Conservation (phyloP, 2,113 vertebrate species). For the Talpa occidentalis region DNA sequence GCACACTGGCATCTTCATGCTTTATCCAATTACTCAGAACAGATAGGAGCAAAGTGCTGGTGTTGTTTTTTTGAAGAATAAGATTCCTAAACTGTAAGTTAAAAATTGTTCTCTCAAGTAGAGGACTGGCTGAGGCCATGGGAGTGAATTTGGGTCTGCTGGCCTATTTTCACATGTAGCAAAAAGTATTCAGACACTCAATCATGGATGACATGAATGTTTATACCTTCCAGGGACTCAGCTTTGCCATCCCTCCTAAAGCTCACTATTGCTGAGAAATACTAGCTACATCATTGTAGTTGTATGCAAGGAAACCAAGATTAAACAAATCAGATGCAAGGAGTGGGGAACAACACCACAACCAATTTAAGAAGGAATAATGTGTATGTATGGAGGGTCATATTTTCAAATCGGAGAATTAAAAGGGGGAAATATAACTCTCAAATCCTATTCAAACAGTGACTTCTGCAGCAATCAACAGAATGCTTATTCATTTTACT, state of each 20-base stretch:
- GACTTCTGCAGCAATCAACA: conserved; percentile 29
- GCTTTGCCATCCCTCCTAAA: conserved; percentile 6
- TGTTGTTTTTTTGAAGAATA: conserved; percentile 51
- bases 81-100: neutral
- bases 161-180: neutral
- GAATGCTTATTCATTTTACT: conserved; percentile 61
- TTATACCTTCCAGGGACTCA: neutral
- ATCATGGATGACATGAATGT: neutral
- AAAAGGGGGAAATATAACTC: conserved; percentile 54
- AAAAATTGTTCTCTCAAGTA: neutral
- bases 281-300: neutral
- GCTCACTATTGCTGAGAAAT: conserved; percentile 41
- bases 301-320: neutral
- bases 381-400: neutral
- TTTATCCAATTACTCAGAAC: conserved; percentile 70
- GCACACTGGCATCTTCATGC: conserved; percentile 52
- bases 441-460: conserved; percentile 32
- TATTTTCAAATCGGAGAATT: conserved; percentile 35
- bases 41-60: conserved; percentile 34
- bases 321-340: neutral
- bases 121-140: neutral
- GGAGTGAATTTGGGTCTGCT: neutral
- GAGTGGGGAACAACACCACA: neutral
- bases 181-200: conserved; percentile 20
- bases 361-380: neutral